Percentiles rank a stretch among this genome's conserved stretches.
Conservation (phyloP, 1,140 invertebrate species). For the Plodia interpunctella region DNA sequence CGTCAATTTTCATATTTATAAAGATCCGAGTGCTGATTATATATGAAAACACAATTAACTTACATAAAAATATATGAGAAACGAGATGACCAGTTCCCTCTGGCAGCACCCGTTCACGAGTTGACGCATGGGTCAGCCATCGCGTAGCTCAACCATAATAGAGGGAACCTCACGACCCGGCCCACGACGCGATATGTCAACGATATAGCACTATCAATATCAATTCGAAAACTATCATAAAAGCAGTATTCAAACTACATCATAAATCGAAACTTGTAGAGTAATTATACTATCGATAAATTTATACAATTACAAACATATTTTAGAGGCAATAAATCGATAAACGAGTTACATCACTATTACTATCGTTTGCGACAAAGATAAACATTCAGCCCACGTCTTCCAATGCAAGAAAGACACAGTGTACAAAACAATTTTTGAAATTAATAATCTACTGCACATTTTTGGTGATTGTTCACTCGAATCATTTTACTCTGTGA, state of each 20-base stretch:
- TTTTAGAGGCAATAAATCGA: constrained; percentile 53
- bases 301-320: constrained; percentile 45
- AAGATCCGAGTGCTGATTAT: no score
- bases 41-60: no score
- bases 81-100: no score
- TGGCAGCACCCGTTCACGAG: no score
- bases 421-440: neutral
- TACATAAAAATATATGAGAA: no score
- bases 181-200: no score
- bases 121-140: no score
- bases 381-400: constrained; percentile 19
- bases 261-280: neutral
- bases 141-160: no score
- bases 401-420: constrained; percentile 5
- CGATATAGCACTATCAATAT: neutral
- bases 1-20: no score
- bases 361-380: constrained; percentile 34
- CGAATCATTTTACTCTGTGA: no score
- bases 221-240: constrained; percentile 8
- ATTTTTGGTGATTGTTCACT: no score
- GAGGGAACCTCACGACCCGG: no score
- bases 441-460: neutral
- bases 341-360: constrained; percentile 28
- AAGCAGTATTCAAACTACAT: constrained; percentile 1
- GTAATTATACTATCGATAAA: constrained; percentile 16